Evolutionary conservation across 2,113 vertebrate genomes (phyloP).

Genomic region (Mastomys coucha): DNA sequence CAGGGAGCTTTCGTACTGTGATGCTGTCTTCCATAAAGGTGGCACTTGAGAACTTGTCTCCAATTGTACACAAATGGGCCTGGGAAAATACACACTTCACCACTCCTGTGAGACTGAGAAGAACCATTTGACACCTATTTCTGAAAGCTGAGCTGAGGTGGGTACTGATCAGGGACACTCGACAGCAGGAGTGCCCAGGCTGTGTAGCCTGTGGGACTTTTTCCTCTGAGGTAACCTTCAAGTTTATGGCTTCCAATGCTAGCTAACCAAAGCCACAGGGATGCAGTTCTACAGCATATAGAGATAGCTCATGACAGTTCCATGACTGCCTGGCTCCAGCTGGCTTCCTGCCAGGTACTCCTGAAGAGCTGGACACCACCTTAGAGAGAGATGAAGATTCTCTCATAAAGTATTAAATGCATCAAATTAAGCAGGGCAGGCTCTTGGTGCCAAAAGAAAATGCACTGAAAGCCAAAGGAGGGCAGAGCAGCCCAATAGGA

Average conservation of each 20-base stretch:
- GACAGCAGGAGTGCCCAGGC: not conserved
- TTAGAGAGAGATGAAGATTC: not conserved
- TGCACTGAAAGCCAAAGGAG: not conserved
- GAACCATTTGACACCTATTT: not conserved
- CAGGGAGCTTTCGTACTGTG: not conserved
- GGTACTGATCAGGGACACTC: not conserved
- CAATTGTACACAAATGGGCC: not conserved
- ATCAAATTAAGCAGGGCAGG: not conserved
- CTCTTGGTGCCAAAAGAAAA: not conserved
- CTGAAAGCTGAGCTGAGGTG: not conserved
- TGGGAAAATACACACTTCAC: not conserved
- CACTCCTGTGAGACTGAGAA: not conserved
- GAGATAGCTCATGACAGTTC: not conserved
- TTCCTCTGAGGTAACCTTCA: not conserved
- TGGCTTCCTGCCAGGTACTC: not conserved
- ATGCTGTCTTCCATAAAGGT: not conserved
- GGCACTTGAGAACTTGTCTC: not conserved
- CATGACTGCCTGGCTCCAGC: not conserved
- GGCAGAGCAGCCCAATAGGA: not conserved
- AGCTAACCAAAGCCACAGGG: not conserved
- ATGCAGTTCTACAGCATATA: not conserved
- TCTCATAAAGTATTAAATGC: constrained; percentile 20
- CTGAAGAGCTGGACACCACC: not conserved
- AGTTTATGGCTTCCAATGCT: not conserved
- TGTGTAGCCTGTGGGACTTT: not conserved